A percentile compares a stretch with the other conserved stretches of the same genome.
These are phyloP conservation scores for Pachyuromys duprasi DNA, from an alignment of 2,797 vertebrate genomes.

Conservation along the genomic window DNA sequence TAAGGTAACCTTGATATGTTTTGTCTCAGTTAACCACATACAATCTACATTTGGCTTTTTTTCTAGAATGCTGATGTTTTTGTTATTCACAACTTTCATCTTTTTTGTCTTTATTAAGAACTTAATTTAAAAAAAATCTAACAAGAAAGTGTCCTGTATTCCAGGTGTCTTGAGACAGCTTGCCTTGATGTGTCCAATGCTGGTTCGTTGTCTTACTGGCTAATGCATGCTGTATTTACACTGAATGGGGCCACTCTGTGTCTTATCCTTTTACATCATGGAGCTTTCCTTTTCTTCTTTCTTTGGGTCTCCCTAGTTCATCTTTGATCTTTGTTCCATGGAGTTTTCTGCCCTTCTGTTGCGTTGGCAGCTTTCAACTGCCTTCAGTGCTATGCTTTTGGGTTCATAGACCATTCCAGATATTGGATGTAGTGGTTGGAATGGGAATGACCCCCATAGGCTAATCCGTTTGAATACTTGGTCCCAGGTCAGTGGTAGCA, in stretches of 20 bases:
- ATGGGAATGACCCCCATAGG: not conserved
- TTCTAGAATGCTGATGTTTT: not conserved
- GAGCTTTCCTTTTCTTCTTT: too few relatives aligned
- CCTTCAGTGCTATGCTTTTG: not conserved
- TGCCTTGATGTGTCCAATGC: not conserved
- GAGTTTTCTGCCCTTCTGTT: not conserved
- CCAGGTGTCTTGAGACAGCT: not conserved
- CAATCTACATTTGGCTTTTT: not conserved
- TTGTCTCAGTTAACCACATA: not conserved
- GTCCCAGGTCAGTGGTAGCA: not conserved
- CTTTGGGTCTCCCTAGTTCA: not conserved
- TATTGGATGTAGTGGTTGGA: not conserved
- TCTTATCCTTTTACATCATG: accelerated
- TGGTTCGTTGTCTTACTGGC: not conserved
- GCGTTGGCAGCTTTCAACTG: too few relatives aligned
- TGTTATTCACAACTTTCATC: not conserved
- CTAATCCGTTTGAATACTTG: not conserved
- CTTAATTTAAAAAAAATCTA: not conserved
- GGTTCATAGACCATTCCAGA: not conserved
- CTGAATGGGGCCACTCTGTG: accelerated
- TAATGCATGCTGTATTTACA: accelerated
- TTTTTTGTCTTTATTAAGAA: not conserved
- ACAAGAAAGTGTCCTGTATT: not conserved
- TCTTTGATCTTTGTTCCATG: too few relatives aligned
- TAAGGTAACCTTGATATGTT: not conserved